phyloP scores from a whole-genome alignment of 2,113 vertebrate species.

The Cinclus mexicanus region DNA sequence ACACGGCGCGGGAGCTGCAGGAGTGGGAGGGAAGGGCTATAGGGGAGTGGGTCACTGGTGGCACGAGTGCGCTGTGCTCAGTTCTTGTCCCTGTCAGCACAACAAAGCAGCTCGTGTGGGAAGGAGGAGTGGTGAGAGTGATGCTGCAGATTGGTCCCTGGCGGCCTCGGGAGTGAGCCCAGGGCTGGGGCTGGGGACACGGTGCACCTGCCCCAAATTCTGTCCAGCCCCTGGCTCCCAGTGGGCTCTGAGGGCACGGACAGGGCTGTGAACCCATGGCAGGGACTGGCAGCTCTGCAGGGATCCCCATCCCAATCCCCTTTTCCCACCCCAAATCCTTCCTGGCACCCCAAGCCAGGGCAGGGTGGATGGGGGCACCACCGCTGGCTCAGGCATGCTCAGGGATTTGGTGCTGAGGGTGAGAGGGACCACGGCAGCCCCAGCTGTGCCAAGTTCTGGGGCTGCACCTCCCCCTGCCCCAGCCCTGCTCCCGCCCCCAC shows the following conservation, averaged over 20 bases:
- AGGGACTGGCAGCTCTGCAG: not conserved
- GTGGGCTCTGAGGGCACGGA: not conserved
- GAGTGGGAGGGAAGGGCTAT: rapidly evolving
- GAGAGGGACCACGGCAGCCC: rapidly evolving
- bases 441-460: rapidly evolving
- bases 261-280: not conserved
- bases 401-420: not conserved
- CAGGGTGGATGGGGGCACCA: not conserved
- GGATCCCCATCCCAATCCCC: not conserved
- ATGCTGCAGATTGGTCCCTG: not conserved
- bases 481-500: rapidly evolving
- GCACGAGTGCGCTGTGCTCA: not conserved
- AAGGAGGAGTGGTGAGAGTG: not conserved
- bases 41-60: not conserved
- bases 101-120: not conserved
- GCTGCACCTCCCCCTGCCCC: not conserved
- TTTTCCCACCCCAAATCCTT: not conserved
- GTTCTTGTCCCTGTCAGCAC: not conserved
- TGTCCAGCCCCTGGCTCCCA: not conserved
- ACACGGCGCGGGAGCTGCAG: not conserved
- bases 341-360: not conserved
- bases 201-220: not conserved
- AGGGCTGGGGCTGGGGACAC: not conserved
- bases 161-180: not conserved
- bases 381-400: rapidly evolving